phyloP scores from a whole-genome alignment of 2,888 invertebrate species.

The Phalangium opilio region DNA sequence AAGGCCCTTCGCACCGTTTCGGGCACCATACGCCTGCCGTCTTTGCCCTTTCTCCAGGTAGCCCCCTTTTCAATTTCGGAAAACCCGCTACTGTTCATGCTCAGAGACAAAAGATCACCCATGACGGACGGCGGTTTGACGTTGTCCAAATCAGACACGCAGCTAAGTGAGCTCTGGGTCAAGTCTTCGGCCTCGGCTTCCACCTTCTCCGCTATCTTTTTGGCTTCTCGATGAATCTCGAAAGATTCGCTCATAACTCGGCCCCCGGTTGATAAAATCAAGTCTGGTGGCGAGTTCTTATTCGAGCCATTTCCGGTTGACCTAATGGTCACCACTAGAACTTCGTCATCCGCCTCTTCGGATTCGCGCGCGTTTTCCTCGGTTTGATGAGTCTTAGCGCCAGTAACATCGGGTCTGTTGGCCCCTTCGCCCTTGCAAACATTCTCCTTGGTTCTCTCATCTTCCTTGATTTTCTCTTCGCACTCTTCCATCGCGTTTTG shows the following conservation, averaged over 20 bases:
- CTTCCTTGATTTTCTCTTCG: neutral
- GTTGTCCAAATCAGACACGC: conserved; percentile 39
- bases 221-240: conserved; percentile 17
- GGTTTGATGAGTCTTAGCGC: too few relatives aligned
- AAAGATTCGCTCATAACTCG: conserved; percentile 14
- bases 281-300: conserved; percentile 1
- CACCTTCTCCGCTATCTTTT: conserved; percentile 28
- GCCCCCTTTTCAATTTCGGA: conserved; percentile 18
- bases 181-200: conserved; percentile 26
- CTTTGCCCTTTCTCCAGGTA: conserved; percentile 9
- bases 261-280: conserved; percentile 3
- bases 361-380: neutral
- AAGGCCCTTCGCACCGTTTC: conserved; percentile 19
- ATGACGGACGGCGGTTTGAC: conserved; percentile 61
- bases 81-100: conserved; percentile 20
- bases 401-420: too few relatives aligned
- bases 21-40: conserved; percentile 14
- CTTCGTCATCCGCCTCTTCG: neutral
- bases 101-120: conserved; percentile 43
- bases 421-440: too few relatives aligned
- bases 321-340: neutral
- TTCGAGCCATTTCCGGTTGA: neutral
- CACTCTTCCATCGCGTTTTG: neutral
- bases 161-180: conserved; percentile 16
- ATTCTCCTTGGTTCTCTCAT: neutral